These are phyloP conservation scores for Pseudomyrmex pallidus DNA, from an alignment of 1,140 invertebrate genomes.

Conservation along the genomic window DNA sequence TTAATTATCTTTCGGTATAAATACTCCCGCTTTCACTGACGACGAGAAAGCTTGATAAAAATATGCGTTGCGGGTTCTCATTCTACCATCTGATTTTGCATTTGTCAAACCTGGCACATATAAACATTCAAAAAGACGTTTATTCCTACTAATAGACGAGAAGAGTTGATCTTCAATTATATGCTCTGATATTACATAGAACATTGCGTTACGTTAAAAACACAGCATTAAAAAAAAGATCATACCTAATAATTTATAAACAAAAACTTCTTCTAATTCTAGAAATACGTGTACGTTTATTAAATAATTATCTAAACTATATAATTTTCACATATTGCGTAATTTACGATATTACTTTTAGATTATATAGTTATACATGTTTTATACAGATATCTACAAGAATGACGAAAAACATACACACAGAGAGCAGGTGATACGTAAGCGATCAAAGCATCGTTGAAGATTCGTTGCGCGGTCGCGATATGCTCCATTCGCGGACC, in stretches of 20 bases:
- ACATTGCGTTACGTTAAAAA: too few relatives aligned
- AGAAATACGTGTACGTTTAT: background rate
- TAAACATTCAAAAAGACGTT: background rate
- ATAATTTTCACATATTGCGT: too few relatives aligned
- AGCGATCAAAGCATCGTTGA: conserved; percentile 31
- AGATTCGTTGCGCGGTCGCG: conserved; percentile 38
- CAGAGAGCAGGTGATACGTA: background rate
- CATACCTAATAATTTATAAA: too few relatives aligned
- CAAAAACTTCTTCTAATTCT: background rate
- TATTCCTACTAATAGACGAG: background rate
- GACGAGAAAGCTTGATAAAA: conserved; percentile 53
- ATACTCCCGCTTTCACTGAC: conserved; percentile 49
- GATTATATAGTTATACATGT: too few relatives aligned
- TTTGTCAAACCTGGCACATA: background rate
- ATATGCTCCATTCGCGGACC: conserved; percentile 52
- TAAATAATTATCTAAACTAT: background rate
- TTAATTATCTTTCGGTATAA: conserved; percentile 51
- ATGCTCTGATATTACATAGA: too few relatives aligned
- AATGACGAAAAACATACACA: background rate
- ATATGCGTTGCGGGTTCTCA: conserved; percentile 42
- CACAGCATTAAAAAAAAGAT: too few relatives aligned
- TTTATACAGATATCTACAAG: background rate
- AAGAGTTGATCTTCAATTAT: too few relatives aligned
- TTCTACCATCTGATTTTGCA: background rate
- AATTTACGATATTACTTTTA: too few relatives aligned